Evolutionary conservation across 2,888 invertebrate genomes (phyloP), one percentile per base, ranked within the genome.

Genomic region (Laspeyria flexula): DNA sequence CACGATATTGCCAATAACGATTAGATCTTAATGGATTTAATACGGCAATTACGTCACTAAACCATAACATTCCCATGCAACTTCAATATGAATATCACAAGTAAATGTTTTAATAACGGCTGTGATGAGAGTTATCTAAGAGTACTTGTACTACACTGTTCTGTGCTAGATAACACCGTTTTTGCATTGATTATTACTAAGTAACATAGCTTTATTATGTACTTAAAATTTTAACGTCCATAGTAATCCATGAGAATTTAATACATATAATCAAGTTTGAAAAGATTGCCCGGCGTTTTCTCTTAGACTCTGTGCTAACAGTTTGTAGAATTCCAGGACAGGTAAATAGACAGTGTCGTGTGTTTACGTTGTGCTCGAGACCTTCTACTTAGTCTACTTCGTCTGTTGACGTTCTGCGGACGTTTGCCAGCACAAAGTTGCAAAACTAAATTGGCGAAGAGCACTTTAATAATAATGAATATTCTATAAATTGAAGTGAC

Each of bases 101-200:
- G 55, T 50, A 52, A 69, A 65, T 70, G 63, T 65, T 69, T 65
- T 69, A 69, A 65, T 65, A 67, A 62, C 66, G 55, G 49, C 34
- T 35, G 45, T 35, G 45, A 44, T 48, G 52, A 41, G 37, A 43
- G 43, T 46, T 56, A 33, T 49, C 23, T 29, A 37, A 11, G 21
- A 38, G 18, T 21, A 23, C 37, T 37, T 37, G 12, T n/a, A n/a
- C n/a, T n/a, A n/a, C n/a, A n/a, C n/a, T n/a, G n/a, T 23, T 9
- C 18, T 35, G 13, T 15, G 1, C 13, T 15, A 9, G 9, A 12
- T 9, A 1, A 1, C 15, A 15, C 11, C 10, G 9, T 33, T 30
- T 30, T 30, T 30, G 11, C 11, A 4, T 30, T 18, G 2, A 18
- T 18, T 3, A 5, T 18, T 18, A 18, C 18, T 18, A 18, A 30